Base-by-base conservation (phyloP, 2,797 vertebrate species). In the Hippopotamyrus pictus region DNA sequence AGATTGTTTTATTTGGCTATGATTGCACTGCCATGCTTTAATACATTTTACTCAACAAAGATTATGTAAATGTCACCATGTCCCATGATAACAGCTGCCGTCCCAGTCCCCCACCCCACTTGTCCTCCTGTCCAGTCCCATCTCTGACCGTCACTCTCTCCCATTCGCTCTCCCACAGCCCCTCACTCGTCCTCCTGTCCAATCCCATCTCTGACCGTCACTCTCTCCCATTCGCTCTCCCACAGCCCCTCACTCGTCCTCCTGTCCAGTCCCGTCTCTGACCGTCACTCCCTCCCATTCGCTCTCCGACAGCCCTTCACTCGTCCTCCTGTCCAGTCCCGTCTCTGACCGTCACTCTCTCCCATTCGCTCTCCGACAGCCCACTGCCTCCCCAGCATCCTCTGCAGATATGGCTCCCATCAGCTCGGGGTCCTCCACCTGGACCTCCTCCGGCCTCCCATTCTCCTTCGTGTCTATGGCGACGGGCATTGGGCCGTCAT, bases 391-490 rank as follows among this genome's bases (percentile, higher is more conserved):
- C 93, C 98, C 98, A 25, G 98, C 98, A 88, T 98, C 98, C 76
- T 99, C 98, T 0, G 98, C 98, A 0, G 98, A 99, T 94, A 99
- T 99, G 98, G 98, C 98, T 87, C 98, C 98, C 90, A 99, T 99
- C 96, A 99, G 98, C 92, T 99, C 98, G 0, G 98, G 98, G 59
- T 98, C 98, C 25, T 99, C 98, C 48, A 99, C 98, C 44, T 99
- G 98, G 98, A 98, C 98, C 0, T 98, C 98, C 90, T 98, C 98
- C 0, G 98, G 98, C 89, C 97, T 99, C 89, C 98, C 98, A 46
- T 99, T 99, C 95, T 99, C 98, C 33, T 98, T 99, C 0, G 98
- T 99, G 85, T 99, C 98, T 73, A 98, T 99, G 97, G 98, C 98
- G 5, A 99, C 98, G 0, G 98, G 98, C 84, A 99, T 98, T 88